Conservation (phyloP, 1,140 invertebrate genomes). For the Temnothorax longispinosus region DNA sequence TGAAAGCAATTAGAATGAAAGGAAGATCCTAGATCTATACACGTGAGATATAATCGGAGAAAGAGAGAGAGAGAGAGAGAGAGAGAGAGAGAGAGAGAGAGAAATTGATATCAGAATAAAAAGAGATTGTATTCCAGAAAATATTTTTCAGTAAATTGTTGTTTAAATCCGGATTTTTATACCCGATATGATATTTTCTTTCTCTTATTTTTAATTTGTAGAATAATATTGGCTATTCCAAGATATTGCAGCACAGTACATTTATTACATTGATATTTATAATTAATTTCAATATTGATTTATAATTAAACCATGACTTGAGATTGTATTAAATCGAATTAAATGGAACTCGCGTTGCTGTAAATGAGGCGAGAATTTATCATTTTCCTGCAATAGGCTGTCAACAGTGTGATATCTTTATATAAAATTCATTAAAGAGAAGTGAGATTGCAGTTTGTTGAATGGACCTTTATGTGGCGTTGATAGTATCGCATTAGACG, state of each 20-base stretch:
- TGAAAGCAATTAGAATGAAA: not conserved
- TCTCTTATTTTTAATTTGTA: not conserved
- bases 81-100: too few relatives aligned
- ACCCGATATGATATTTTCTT: not conserved
- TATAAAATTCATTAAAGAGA: slow-evolving; percentile 31
- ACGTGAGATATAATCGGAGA: not conserved
- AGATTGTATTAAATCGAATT: slow-evolving; percentile 1
- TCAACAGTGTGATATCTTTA: not conserved
- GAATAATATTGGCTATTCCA: not conserved
- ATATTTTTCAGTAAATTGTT: not conserved
- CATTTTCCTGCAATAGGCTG: slow-evolving; percentile 5
- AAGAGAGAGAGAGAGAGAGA: not conserved
- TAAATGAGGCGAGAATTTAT: slow-evolving; percentile 24
- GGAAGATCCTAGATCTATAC: not conserved
- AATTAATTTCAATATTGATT: slow-evolving; percentile 9
- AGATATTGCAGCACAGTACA: not conserved
- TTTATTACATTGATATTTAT: not conserved
- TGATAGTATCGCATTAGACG: not conserved
- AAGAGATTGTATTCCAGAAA: not conserved
- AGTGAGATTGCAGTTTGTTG: slow-evolving; percentile 10
- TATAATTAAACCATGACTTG: slow-evolving; percentile 19
- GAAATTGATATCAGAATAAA: not conserved
- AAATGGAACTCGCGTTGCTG: not conserved
- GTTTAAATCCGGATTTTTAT: too few relatives aligned
- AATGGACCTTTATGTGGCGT: slow-evolving; percentile 12